phyloP scores from a whole-genome alignment of 2,113 vertebrate genomes.

The Phyllostomus hastatus region DNA sequence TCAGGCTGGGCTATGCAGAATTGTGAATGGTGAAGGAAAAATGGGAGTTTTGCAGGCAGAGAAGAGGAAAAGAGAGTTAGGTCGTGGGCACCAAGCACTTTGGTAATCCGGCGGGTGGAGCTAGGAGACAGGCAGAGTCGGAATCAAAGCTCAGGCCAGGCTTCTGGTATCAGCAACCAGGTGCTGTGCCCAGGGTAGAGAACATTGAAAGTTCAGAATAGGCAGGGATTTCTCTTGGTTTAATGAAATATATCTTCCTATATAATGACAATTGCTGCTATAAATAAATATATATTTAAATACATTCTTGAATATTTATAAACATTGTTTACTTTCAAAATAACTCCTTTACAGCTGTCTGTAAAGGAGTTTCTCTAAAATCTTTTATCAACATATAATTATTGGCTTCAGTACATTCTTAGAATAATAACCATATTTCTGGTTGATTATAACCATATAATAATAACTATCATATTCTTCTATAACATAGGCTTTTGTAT shows the following conservation, averaged over 20 bases:
- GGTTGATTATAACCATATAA: not conserved
- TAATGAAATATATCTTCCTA: not conserved
- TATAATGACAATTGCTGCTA: not conserved
- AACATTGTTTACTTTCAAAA: not conserved
- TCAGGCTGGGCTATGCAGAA: not conserved
- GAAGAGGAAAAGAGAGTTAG: not conserved
- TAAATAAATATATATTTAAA: not conserved
- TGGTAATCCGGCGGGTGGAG: not conserved
- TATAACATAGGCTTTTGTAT: too few relatives aligned
- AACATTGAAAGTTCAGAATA: not conserved
- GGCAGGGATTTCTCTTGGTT: not conserved
- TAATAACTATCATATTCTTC: too few relatives aligned
- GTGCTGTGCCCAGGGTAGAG: not conserved
- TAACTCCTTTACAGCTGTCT: not conserved
- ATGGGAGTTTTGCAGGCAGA: not conserved
- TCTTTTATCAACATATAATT: not conserved
- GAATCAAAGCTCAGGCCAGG: not conserved
- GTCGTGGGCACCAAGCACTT: not conserved
- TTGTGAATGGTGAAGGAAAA: not conserved
- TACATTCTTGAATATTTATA: not conserved
- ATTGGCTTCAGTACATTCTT: not conserved
- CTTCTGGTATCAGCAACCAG: not conserved
- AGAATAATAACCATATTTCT: not conserved
- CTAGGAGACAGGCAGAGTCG: too few relatives aligned
- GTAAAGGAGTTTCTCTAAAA: not conserved